These are phyloP conservation scores for Centropyge bicolor DNA, from an alignment of 2,797 vertebrate species.

Conservation along the genomic window DNA sequence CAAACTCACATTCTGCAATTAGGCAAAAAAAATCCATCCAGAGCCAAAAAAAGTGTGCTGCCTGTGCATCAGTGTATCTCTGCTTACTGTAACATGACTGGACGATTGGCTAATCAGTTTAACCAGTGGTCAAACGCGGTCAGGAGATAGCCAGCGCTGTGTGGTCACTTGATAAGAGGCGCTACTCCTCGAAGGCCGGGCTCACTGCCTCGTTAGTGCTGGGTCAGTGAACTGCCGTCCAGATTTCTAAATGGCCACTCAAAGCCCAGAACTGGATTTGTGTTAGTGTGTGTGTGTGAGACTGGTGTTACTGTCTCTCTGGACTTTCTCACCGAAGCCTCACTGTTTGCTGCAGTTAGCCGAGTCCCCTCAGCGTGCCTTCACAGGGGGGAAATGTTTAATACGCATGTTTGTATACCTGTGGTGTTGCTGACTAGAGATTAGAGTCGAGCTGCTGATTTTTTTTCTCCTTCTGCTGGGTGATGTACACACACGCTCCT, in stretches of 20 bases:
- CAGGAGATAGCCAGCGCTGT: constrained; percentile 68
- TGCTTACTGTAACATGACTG: constrained; percentile 68
- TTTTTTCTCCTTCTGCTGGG: constrained; percentile 42
- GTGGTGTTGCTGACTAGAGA: constrained; percentile 44
- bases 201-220: constrained; percentile 75
- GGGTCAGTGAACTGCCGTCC: constrained; percentile 85
- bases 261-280: constrained; percentile 59
- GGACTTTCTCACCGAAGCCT: constrained; percentile 68
- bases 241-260: constrained; percentile 84
- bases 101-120: constrained; percentile 69
- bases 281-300: constrained; percentile 35
- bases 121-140: constrained; percentile 74
- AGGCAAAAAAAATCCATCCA: constrained; percentile 7
- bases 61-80: constrained; percentile 28
- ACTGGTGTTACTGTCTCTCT: constrained; percentile 48
- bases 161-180: constrained; percentile 77
- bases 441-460: constrained; percentile 44
- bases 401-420: constrained; percentile 57
- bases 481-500: constrained; percentile 31
- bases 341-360: constrained; percentile 57
- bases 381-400: constrained; percentile 53
- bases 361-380: constrained; percentile 38
- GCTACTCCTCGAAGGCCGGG: constrained; percentile 61
- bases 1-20: constrained; percentile 23
- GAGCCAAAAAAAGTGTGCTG: constrained; percentile 18